These are phyloP conservation scores for Scaptomyza caliginosa DNA, from an alignment of 2,888 invertebrate genomes.

Conservation along the genomic window DNA sequence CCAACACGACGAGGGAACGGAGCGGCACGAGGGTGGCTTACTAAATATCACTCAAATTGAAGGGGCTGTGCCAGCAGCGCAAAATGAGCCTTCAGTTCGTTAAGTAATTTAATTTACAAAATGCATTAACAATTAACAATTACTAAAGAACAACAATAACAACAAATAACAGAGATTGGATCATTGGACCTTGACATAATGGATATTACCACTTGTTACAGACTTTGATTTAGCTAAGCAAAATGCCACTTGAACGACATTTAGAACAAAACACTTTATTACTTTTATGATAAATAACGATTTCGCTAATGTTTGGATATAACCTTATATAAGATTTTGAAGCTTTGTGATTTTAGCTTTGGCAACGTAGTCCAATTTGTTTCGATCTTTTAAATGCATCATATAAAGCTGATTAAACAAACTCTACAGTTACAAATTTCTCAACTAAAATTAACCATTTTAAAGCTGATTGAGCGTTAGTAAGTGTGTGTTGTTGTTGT, in stretches of 20 bases:
- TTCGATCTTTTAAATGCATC: not conserved
- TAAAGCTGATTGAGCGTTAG: not conserved
- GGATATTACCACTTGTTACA: constrained; percentile 14
- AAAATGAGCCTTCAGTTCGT: constrained; percentile 44
- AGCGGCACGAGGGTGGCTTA: constrained; percentile 20
- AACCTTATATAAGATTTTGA: too few relatives aligned
- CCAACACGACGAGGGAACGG: not conserved
- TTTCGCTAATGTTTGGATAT: too few relatives aligned
- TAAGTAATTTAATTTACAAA: constrained; percentile 58
- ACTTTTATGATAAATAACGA: too few relatives aligned
- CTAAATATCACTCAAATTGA: constrained; percentile 27
- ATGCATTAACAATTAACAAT: constrained; percentile 44
- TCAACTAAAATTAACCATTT: not conserved
- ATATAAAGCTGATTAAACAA: not conserved
- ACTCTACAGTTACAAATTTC: not conserved
- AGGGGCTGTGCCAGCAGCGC: constrained; percentile 6
- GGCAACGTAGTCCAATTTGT: not conserved
- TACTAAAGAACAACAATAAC: constrained; percentile 12
- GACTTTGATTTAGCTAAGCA: constrained; percentile 23
- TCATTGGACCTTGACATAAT: constrained; percentile 57
- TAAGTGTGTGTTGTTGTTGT: too few relatives aligned
- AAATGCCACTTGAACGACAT: constrained; percentile 10
- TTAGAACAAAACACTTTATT: not conserved
- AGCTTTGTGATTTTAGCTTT: too few relatives aligned
- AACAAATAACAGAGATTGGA: constrained; percentile 33